phyloP scores from a whole-genome alignment of 1,140 invertebrate species.

The Goniozus legneri region DNA sequence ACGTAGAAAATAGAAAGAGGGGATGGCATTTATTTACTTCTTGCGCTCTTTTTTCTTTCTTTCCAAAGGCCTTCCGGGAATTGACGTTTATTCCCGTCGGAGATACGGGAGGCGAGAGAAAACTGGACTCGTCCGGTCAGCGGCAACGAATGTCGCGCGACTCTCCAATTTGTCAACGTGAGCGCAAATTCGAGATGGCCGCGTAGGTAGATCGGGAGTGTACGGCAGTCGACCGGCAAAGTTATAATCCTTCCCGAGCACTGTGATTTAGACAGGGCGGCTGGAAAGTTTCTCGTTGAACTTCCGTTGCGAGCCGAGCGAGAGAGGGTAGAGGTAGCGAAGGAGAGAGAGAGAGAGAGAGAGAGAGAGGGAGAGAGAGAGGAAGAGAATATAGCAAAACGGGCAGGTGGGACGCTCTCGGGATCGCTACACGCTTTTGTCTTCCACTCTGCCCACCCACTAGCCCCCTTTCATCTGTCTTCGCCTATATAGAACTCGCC shows the following conservation, averaged over 20 bases:
- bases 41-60: too few relatives aligned
- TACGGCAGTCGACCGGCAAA: constrained; percentile 25
- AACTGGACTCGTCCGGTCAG: too few relatives aligned
- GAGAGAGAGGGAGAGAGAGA: too few relatives aligned
- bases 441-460: too few relatives aligned
- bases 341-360: background rate
- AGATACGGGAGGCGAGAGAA: background rate
- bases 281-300: constrained; percentile 35
- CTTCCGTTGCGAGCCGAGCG: constrained; percentile 30
- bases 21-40: too few relatives aligned
- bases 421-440: too few relatives aligned
- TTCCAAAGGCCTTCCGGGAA: too few relatives aligned
- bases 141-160: background rate
- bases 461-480: too few relatives aligned
- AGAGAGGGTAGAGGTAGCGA: background rate
- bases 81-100: constrained; percentile 16
- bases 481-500: too few relatives aligned
- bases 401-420: too few relatives aligned
- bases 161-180: constrained; percentile 33
- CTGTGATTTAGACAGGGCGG: constrained; percentile 39
- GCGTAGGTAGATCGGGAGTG: constrained; percentile 2
- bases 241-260: constrained; percentile 40
- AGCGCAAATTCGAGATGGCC: constrained; percentile 23
- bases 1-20: too few relatives aligned
- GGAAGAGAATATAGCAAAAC: too few relatives aligned